phyloP scores from a whole-genome alignment of 2,113 vertebrate genomes.

The Plotosus lineatus region DNA sequence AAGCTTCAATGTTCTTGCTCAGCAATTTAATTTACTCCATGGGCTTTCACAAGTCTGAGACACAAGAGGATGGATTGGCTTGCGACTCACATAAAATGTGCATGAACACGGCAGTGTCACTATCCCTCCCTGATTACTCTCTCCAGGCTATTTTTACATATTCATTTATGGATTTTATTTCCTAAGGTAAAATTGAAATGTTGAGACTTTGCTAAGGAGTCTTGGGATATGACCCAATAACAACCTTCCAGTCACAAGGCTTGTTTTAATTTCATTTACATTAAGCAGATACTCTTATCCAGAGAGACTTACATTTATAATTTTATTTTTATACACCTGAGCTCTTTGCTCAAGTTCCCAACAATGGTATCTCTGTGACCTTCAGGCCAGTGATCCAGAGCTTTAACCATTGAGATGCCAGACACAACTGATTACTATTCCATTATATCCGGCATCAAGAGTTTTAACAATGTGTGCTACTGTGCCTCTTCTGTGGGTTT shows the following conservation, averaged over 20 bases:
- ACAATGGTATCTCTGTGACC: too few relatives aligned
- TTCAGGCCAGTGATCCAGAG: too few relatives aligned
- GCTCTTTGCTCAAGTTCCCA: too few relatives aligned
- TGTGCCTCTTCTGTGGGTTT: too few relatives aligned
- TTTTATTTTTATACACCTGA: too few relatives aligned
- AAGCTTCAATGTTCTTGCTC: neutral
- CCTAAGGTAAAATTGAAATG: neutral
- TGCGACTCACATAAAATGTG: conserved; percentile 69
- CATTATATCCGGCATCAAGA: too few relatives aligned
- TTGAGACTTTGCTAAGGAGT: neutral
- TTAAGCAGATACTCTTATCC: too few relatives aligned
- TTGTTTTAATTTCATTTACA: neutral
- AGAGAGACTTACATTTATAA: too few relatives aligned
- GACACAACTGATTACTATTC: too few relatives aligned
- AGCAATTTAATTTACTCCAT: neutral
- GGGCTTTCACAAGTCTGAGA: too few relatives aligned
- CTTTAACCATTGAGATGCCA: too few relatives aligned
- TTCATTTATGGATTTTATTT: neutral
- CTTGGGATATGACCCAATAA: neutral
- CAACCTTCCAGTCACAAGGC: neutral
- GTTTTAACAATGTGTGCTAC: too few relatives aligned
- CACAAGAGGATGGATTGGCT: neutral
- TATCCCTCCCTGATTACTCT: conserved; percentile 24
- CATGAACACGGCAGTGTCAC: conserved; percentile 71
- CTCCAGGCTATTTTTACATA: neutral